Conservation (phyloP, 2,888 invertebrate species). For the Sinohyriopsis cumingii region DNA sequence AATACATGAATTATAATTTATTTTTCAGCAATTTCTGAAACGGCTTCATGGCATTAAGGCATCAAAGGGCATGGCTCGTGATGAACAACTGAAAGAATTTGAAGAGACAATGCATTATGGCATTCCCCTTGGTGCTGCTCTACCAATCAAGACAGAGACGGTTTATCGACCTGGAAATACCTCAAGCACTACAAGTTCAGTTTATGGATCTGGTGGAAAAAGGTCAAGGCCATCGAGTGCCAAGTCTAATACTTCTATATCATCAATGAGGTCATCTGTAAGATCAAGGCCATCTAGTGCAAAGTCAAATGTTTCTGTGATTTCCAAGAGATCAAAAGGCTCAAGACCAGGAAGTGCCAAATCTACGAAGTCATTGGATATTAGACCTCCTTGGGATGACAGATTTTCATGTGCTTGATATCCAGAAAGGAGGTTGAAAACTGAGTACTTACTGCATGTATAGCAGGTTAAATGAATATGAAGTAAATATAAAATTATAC, state of each 20-base stretch:
- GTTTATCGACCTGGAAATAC: too few species aligned
- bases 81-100: slow-evolving; percentile 54
- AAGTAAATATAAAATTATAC: too few species aligned
- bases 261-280: slow-evolving; percentile 3
- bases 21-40: slow-evolving; percentile 54
- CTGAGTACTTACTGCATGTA: neutral
- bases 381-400: slow-evolving; percentile 45
- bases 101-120: slow-evolving; percentile 53
- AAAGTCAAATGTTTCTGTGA: slow-evolving; percentile 33
- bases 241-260: slow-evolving; percentile 16
- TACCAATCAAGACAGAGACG: slow-evolving; percentile 4
- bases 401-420: slow-evolving; percentile 34
- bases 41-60: slow-evolving; percentile 56
- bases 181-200: too few species aligned
- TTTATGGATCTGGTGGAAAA: neutral
- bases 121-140: slow-evolving; percentile 47
- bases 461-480: too few species aligned
- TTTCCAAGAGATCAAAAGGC: slow-evolving; percentile 21
- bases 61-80: slow-evolving; percentile 50
- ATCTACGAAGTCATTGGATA: slow-evolving; percentile 24
- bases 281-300: slow-evolving; percentile 48
- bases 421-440: neutral
- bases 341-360: slow-evolving; percentile 53
- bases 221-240: slow-evolving; percentile 22
- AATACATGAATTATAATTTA: slow-evolving; percentile 8